Evolutionary conservation across 2,888 invertebrate species (phyloP).

Genomic region (Acrobasis repandana): DNA sequence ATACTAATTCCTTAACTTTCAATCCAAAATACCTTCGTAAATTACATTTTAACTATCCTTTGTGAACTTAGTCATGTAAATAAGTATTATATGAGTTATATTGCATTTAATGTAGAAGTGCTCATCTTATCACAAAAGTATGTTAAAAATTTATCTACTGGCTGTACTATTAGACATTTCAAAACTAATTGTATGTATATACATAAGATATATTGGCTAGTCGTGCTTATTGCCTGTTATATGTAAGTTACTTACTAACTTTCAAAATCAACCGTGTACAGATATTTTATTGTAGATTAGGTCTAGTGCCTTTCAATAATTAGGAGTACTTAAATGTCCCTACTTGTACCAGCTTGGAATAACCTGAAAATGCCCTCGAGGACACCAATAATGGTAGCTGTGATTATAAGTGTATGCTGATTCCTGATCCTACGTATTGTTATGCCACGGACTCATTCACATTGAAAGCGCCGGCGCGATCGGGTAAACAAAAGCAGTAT

Average conservation of each 20-base stretch:
- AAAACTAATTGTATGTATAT: conserved; percentile 40
- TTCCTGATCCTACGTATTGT: conserved; percentile 11
- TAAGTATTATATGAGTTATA: conserved; percentile 66
- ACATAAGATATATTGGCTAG: conserved; percentile 57
- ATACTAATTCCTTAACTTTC: not conserved
- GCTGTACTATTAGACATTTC: conserved; percentile 45
- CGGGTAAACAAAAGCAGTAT: no score
- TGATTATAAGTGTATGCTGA: conserved; percentile 37
- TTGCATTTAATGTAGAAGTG: conserved; percentile 77
- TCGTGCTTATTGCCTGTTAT: conserved; percentile 59
- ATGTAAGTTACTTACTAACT: conserved; percentile 45
- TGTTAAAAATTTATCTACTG: conserved; percentile 46
- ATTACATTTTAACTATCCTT: conserved; percentile 21
- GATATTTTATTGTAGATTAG: conserved; percentile 75
- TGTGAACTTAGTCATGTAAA: conserved; percentile 57
- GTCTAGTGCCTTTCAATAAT: conserved; percentile 76
- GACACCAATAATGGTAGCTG: conserved; percentile 42
- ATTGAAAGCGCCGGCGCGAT: not conserved
- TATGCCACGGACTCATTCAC: conserved; percentile 12
- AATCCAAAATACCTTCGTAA: conserved; percentile 21
- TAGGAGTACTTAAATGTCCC: conserved; percentile 64
- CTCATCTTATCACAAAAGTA: conserved; percentile 54
- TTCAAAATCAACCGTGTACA: conserved; percentile 61
- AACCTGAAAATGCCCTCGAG: conserved; percentile 27
- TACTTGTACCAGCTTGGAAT: conserved; percentile 26